Conservation (phyloP, 2,888 invertebrate genomes). For the Ditula angustiorana region DNA sequence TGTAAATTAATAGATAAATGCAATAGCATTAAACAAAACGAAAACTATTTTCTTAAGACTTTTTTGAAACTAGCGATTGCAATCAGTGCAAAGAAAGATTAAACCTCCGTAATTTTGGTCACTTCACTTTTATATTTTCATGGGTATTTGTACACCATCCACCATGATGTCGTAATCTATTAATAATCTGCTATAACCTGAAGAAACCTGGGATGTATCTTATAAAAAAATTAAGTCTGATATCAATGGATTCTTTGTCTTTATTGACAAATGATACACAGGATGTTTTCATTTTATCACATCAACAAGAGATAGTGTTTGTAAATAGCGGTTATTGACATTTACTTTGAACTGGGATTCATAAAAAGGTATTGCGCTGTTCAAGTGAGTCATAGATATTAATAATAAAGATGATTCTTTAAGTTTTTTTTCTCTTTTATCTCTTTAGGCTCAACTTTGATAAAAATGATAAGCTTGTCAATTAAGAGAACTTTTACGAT, state of each 20-base stretch:
- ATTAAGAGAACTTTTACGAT: too few species aligned
- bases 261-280: conserved; percentile 22
- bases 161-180: background rate
- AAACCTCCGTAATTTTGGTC: too few species aligned
- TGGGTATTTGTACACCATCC: background rate
- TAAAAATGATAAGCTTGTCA: too few species aligned
- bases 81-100: too few species aligned
- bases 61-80: too few species aligned
- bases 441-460: background rate
- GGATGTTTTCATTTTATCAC: conserved; percentile 33
- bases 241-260: background rate
- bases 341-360: background rate
- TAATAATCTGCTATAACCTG: background rate
- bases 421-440: background rate
- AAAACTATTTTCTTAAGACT: too few species aligned
- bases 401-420: background rate
- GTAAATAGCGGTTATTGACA: conserved; percentile 31
- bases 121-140: too few species aligned
- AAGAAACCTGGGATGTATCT: too few species aligned
- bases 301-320: conserved; percentile 21
- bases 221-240: background rate
- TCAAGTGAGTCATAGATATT: background rate
- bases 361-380: background rate
- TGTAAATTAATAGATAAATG: too few species aligned
- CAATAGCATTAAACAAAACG: too few species aligned